Evolutionary conservation across 1,140 invertebrate genomes (phyloP).

Genomic region (Penaeus vannamei): DNA sequence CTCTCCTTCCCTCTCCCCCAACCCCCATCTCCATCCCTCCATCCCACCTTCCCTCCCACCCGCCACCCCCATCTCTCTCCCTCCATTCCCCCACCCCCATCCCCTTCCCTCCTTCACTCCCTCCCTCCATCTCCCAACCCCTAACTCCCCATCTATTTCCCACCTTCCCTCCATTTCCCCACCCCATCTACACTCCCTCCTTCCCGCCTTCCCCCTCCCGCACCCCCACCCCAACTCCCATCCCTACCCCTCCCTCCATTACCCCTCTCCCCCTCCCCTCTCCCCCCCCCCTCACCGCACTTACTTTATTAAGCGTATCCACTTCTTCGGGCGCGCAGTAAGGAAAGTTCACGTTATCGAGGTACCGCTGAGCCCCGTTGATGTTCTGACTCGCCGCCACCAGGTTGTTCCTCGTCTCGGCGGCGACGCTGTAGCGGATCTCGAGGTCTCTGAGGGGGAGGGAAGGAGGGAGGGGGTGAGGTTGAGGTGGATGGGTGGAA

Average conservation of each 20-base stretch:
- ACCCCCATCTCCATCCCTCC: background rate
- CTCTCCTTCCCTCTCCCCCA: background rate
- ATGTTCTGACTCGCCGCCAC: constrained; percentile 77
- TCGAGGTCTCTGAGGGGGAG: constrained; percentile 70
- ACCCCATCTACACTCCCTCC: background rate
- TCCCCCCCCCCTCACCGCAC: background rate
- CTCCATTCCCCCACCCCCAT: background rate
- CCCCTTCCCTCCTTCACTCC: background rate
- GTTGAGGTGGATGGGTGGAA: constrained; percentile 60
- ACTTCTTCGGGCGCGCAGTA: constrained; percentile 78
- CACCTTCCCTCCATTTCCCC: background rate
- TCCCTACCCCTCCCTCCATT: background rate
- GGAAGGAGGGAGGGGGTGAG: background rate
- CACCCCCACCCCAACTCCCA: background rate
- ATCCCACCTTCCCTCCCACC: background rate
- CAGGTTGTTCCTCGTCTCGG: constrained; percentile 77
- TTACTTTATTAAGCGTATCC: constrained; percentile 73
- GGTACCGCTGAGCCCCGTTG: constrained; percentile 75
- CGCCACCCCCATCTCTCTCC: background rate
- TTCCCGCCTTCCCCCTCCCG: background rate
- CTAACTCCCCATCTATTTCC: background rate
- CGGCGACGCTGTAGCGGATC: constrained; percentile 73
- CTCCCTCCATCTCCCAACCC: background rate
- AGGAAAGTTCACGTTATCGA: constrained; percentile 77
- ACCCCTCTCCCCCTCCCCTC: background rate